Evolutionary conservation across 2,113 vertebrate genomes (phyloP), one percentile per base, ranked within the genome.

Genomic region (Xenotilapia flavipinnis): DNA sequence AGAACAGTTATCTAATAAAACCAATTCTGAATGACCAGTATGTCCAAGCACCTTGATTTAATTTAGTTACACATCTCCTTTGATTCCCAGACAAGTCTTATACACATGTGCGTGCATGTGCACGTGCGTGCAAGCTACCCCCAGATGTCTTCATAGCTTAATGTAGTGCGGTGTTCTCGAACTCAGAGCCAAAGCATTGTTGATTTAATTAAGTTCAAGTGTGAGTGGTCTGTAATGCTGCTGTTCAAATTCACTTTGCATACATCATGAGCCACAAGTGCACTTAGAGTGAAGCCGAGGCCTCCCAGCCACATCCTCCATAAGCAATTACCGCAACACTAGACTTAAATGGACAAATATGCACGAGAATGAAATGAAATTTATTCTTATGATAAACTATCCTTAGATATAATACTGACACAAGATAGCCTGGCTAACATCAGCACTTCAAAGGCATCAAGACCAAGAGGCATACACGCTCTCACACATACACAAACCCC

Each of bases 121-220:
- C 15, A 12, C 5, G 9, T 6, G 1, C 9, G 0, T 11, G 75
- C 9, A 40, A 55, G 47, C 23, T 51, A 47, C 26, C n/a, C 58
- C 23, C 55, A 86, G 54, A 81, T 88, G 88, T 83, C 60, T 68
- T 85, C 87, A 90, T 85, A 84, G 60, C 62, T 89, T 87, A 88
- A 93, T 87, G 91, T 79, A 85, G 80, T 70, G 12, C 14, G 19
- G 80, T 62, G 82, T 87, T 89, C 86, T 91, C 65, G 2, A 88
- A 82, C 83, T 90, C 79, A 5, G 81, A 89, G 87, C 73, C 84
- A 85, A 93, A 93, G 93, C 85, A 91, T 81, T n/a, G 47, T 60
- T 92, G 86, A 95, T 95, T 95, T 93, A 90, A 96, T 96, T 95
- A 93, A 83, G 83, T 86, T 87, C 85, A 89, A 93, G 91, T 92